phyloP scores from a whole-genome alignment of 2,888 invertebrate genomes.

The Salticus scenicus region DNA sequence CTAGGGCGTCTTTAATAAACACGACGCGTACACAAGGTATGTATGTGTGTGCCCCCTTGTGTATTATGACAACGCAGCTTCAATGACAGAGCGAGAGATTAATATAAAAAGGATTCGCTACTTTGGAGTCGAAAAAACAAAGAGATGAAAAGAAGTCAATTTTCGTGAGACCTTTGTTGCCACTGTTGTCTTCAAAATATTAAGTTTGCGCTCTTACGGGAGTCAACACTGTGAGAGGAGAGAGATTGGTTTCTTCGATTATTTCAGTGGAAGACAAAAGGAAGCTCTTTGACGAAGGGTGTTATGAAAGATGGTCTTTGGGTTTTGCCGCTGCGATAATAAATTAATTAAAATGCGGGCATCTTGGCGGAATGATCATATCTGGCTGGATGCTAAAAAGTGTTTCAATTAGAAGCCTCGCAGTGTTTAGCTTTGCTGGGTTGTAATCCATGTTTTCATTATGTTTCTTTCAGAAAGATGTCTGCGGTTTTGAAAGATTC shows the following conservation, averaged over 20 bases:
- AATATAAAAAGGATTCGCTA: constrained; percentile 47
- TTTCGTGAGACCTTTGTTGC: constrained; percentile 26
- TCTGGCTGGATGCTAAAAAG: background rate
- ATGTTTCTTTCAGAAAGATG: background rate
- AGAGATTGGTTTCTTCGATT: constrained; percentile 17
- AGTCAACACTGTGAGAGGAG: background rate
- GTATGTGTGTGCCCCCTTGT: constrained; percentile 40
- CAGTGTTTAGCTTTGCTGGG: background rate
- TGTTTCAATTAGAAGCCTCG: background rate
- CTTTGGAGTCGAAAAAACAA: constrained; percentile 38
- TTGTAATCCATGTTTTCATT: background rate
- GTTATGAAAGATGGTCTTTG: constrained; percentile 9
- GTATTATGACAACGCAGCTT: constrained; percentile 24
- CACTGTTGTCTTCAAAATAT: constrained; percentile 41
- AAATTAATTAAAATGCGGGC: constrained; percentile 19
- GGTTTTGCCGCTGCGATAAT: background rate
- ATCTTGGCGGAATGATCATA: background rate
- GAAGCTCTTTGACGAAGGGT: background rate
- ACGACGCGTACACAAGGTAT: constrained; percentile 19
- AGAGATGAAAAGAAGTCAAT: constrained; percentile 56
- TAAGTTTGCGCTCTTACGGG: constrained; percentile 40
- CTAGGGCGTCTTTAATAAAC: constrained; percentile 47
- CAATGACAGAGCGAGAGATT: constrained; percentile 43
- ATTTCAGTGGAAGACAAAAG: background rate
- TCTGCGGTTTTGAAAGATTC: no score